Conservation (phyloP, 2,113 vertebrate genomes). For the Acinonyx jubatus region DNA sequence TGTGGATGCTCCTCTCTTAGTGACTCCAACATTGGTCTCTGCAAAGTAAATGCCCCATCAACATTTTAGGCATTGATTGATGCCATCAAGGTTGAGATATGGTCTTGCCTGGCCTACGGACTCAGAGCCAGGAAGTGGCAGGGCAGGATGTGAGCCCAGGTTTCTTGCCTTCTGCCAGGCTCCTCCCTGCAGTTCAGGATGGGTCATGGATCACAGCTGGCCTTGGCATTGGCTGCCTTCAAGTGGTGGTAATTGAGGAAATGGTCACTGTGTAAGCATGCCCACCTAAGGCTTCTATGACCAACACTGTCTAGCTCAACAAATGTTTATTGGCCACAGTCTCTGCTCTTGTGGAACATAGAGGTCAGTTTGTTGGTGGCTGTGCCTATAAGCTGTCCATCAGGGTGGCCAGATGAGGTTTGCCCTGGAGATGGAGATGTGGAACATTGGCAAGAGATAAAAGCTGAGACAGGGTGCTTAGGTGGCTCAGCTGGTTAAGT, state of each 20-base stretch:
- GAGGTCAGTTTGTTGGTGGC: neutral
- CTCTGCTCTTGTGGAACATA: neutral
- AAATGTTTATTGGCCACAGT: neutral
- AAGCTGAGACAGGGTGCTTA: neutral
- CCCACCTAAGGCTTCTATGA: neutral
- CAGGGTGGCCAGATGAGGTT: neutral
- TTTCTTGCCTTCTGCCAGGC: neutral
- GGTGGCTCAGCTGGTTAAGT: too few species aligned
- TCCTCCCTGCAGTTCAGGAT: neutral
- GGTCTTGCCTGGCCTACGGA: neutral
- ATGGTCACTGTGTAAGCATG: neutral
- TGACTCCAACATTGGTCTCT: neutral
- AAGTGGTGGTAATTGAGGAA: neutral
- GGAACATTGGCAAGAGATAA: neutral
- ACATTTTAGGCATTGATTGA: too few species aligned
- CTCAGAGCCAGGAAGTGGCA: neutral
- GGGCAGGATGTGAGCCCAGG: neutral
- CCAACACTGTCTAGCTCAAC: neutral
- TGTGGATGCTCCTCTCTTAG: neutral
- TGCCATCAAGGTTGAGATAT: neutral
- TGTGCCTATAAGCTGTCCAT: neutral
- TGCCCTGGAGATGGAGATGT: neutral
- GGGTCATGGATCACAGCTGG: neutral
- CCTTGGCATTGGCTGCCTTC: neutral
- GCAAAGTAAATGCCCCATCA: neutral